Base-by-base conservation (phyloP, 2,113 vertebrate genomes). In the Zeus faber region DNA sequence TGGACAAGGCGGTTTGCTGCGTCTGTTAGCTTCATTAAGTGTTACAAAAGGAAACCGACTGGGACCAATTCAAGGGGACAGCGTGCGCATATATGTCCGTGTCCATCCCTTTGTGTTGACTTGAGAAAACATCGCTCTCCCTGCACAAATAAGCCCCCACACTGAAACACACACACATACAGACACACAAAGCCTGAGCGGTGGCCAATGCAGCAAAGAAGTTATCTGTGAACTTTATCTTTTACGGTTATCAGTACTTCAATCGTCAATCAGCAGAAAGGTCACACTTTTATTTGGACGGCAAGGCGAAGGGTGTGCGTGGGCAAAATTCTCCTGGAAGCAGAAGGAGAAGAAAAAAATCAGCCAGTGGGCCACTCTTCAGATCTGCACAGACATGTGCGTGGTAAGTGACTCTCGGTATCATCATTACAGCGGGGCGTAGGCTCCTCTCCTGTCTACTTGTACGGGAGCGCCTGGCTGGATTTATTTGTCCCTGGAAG, bases 401-500 rank as follows among this genome's bases (percentile, higher is more conserved):
- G 7, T 33, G 29, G 29, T 10, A 33, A 33, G 6, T 3, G 29
- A 7, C 29, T 33, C 8, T 33, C 13, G 8, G 13, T 33, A 33
- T 7, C 8, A 7, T 33, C 29, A 43, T 20, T 43, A 18, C 40
- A 7, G 16, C 18, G 2, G 31, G 8, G 8, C 31, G 6, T 33
- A 33, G 8, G 6, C 8, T 33, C 31, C 31, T 33, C 23, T 18
- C 16, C 3, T 26, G 16, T 10, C 41, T 45, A 51, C 49, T 13
- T 33, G 31, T 33, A 33, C 31, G 33, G n/a, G n/a, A 33, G 20
- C 55, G 5, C 10, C 49, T 47, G 54, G 24, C 49, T 62, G 49
- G 60, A 78, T 80, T 70, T 68, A 67, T 70, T 63, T 66, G 51
- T 67, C 75, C 61, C 53, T 49, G 48, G 51, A 77, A 72, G 60